These are phyloP conservation scores for Tinea semifulvella DNA, from an alignment of 2,888 invertebrate species.

Conservation along the genomic window DNA sequence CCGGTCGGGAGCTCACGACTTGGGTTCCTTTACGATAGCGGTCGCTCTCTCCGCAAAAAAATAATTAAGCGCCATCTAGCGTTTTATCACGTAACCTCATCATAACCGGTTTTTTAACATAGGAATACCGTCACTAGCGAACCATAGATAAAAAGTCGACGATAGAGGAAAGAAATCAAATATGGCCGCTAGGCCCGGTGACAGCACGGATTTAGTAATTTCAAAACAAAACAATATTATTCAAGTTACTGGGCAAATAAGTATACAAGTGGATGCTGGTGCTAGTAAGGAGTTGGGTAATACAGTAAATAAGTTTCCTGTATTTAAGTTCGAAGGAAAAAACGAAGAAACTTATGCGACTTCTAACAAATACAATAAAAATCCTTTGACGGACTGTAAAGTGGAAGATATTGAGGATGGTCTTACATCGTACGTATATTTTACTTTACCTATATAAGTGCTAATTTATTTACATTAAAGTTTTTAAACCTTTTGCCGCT, in stretches of 20 bases:
- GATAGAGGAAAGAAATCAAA: slow-evolving; percentile 27
- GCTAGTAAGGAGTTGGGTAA: slow-evolving; percentile 27
- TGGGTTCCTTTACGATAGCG: slow-evolving; percentile 21
- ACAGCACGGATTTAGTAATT: slow-evolving; percentile 31
- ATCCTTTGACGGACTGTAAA: slow-evolving; percentile 28
- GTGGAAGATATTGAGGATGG: slow-evolving; percentile 25
- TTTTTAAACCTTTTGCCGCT: neutral
- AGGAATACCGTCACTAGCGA: neutral
- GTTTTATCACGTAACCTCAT: neutral
- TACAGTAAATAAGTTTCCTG: slow-evolving; percentile 23
- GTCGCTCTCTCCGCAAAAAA: slow-evolving; percentile 28
- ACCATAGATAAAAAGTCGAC: slow-evolving; percentile 4
- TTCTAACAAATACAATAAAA: slow-evolving; percentile 22
- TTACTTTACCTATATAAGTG: slow-evolving; percentile 9
- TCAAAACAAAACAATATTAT: slow-evolving; percentile 18
- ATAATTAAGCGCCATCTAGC: slow-evolving; percentile 43
- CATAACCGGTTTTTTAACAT: neutral
- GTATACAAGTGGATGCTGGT: slow-evolving; percentile 17
- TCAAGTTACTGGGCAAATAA: neutral
- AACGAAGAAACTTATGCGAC: slow-evolving; percentile 11
- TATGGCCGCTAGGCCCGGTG: slow-evolving; percentile 55
- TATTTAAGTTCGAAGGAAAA: slow-evolving; percentile 24
- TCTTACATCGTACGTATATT: slow-evolving; percentile 31
- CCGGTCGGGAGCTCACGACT: slow-evolving; percentile 43
- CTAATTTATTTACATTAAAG: no score